phyloP scores from a whole-genome alignment of 2,113 vertebrate genomes.

The Corydoras maculifer region DNA sequence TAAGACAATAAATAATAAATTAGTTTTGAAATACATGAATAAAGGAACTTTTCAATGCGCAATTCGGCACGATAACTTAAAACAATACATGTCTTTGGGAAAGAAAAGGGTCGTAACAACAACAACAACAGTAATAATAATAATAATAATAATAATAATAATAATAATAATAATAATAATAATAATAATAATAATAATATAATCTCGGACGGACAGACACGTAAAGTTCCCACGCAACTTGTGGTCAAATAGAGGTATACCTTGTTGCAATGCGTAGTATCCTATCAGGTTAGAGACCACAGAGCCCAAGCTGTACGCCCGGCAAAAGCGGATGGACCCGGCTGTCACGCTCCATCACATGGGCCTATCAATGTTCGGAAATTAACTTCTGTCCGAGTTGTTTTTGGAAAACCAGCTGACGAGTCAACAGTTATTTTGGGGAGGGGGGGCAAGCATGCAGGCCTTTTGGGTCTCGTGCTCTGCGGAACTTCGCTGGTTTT shows the following conservation, averaged over 20 bases:
- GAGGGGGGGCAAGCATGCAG: constrained; percentile 61
- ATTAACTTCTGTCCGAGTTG: constrained; percentile 57
- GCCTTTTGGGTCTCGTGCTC: constrained; percentile 53
- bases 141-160: no score
- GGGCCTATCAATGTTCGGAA: constrained; percentile 42
- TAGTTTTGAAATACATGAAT: constrained; percentile 85
- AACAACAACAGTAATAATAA: no score
- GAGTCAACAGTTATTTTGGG: constrained; percentile 59
- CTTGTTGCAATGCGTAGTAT: constrained; percentile 74
- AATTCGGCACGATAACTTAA: constrained; percentile 77
- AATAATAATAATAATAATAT: constrained; percentile 48
- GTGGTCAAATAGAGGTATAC: constrained; percentile 97
- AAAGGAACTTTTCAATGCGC: constrained; percentile 58
- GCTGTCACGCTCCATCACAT: constrained; percentile 55
- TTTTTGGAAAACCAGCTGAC: constrained; percentile 63
- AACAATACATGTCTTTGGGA: constrained; percentile 96
- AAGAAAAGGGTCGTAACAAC: no score
- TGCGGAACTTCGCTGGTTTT: constrained; percentile 45
- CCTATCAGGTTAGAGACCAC: no score
- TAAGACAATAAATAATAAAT: constrained; percentile 99
- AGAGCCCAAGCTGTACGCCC: constrained; percentile 41
- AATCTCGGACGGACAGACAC: constrained; percentile 82
- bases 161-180: constrained; percentile 32
- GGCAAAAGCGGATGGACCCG: constrained; percentile 1
- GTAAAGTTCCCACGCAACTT: constrained; percentile 82